phyloP scores from a whole-genome alignment of 2,797 vertebrate species.

The Menidia menidia region DNA sequence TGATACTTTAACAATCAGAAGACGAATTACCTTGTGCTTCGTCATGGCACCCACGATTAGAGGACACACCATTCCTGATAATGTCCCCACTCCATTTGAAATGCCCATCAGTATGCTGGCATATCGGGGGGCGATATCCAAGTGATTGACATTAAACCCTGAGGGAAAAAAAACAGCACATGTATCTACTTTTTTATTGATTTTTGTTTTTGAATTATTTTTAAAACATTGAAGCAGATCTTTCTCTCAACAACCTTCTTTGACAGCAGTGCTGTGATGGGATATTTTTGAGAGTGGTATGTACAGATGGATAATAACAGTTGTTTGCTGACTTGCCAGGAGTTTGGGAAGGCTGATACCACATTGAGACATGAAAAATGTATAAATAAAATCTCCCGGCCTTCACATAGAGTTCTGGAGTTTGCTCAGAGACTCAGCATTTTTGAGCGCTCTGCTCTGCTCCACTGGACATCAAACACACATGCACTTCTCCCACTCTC shows the following conservation, averaged over 20 bases:
- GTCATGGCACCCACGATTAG: conserved; percentile 99
- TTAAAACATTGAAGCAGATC: background rate
- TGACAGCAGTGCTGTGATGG: background rate
- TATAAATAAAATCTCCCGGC: background rate
- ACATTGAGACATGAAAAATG: conserved; percentile 2
- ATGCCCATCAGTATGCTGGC: conserved; percentile 99
- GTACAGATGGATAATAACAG: background rate
- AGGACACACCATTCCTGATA: conserved; percentile 99
- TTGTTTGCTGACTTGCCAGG: background rate
- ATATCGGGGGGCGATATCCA: conserved; percentile 97
- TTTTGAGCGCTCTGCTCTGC: background rate
- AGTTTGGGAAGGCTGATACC: background rate
- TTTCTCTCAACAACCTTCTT: background rate
- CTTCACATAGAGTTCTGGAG: background rate
- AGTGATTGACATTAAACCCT: conserved; percentile 99
- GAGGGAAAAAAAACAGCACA: conserved; percentile 6
- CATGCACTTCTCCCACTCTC: background rate
- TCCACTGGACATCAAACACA: background rate
- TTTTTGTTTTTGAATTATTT: too few relatives aligned
- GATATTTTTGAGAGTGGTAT: background rate
- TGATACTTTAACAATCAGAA: background rate
- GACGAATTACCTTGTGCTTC: conserved; percentile 92
- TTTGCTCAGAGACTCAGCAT: conserved; percentile 1
- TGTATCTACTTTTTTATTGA: background rate
- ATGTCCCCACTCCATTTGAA: conserved; percentile 96